phyloP scores from a whole-genome alignment of 2,113 vertebrate species.

The Apistogramma diplotaenia region DNA sequence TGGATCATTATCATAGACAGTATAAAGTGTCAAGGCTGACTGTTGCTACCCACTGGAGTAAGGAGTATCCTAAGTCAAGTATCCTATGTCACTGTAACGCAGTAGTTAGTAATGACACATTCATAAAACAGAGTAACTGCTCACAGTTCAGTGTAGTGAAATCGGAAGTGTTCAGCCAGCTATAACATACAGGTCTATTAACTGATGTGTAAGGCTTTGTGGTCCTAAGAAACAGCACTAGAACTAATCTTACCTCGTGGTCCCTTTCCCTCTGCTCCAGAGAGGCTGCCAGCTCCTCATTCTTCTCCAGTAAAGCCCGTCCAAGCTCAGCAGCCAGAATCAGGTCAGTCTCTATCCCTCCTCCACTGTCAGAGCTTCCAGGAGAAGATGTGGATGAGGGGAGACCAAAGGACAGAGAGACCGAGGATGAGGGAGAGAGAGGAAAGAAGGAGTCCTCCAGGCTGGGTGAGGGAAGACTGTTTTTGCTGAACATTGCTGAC shows the following conservation, averaged over 20 bases:
- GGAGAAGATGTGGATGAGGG: constrained; percentile 39
- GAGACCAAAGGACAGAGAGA: constrained; percentile 59
- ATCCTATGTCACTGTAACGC: neutral
- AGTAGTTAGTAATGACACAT: neutral
- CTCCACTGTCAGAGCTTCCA: constrained; percentile 34
- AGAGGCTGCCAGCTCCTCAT: constrained; percentile 73
- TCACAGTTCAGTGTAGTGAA: neutral
- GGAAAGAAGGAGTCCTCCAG: constrained; percentile 80
- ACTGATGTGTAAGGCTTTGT: neutral
- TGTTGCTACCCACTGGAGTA: too few species aligned
- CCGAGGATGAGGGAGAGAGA: constrained; percentile 70
- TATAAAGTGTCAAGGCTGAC: neutral
- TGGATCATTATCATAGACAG: neutral
- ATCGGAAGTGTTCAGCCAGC: neutral
- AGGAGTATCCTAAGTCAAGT: too few species aligned
- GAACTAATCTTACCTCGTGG: constrained; percentile 66
- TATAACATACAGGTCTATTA: neutral
- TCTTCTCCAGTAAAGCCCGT: constrained; percentile 80
- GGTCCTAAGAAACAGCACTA: neutral
- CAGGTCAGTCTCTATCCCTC: constrained; percentile 75
- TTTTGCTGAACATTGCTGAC: constrained; percentile 69
- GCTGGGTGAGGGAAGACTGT: constrained; percentile 71
- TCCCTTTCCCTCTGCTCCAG: constrained; percentile 70
- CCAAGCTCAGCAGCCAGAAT: constrained; percentile 81
- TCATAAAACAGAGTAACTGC: too few species aligned